Percentiles rank a stretch among this genome's conserved stretches.
Conservation (phyloP, 2,888 invertebrate genomes). For the Ophion slaviceki region DNA sequence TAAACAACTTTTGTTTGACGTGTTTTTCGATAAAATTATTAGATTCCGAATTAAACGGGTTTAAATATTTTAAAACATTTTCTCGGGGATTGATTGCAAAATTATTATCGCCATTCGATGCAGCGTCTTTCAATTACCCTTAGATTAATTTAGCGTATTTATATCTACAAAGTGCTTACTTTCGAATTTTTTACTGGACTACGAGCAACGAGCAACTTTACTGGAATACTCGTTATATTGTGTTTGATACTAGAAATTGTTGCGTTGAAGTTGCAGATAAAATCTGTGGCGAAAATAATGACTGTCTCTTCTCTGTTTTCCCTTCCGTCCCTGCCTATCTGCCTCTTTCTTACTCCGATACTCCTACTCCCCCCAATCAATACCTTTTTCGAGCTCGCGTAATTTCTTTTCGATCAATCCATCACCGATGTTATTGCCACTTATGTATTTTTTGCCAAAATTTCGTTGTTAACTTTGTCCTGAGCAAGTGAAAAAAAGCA, state of each 20-base stretch:
- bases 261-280: constrained; percentile 27
- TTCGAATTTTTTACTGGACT: too few species aligned
- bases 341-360: background rate
- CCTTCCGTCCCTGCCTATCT: constrained; percentile 1
- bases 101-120: too few species aligned
- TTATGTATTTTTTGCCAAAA: background rate
- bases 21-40: too few species aligned
- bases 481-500: too few species aligned
- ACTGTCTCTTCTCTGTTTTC: constrained; percentile 32
- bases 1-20: too few species aligned
- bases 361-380: constrained; percentile 22
- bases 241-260: constrained; percentile 54
- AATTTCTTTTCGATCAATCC: background rate
- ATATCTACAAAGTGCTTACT: too few species aligned
- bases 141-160: too few species aligned
- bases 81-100: too few species aligned
- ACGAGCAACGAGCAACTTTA: too few species aligned
- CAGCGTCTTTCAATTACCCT: too few species aligned
- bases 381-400: background rate
- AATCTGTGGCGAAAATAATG: constrained; percentile 30
- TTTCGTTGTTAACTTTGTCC: background rate
- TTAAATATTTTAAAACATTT: too few species aligned
- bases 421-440: background rate
- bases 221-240: constrained; percentile 47
- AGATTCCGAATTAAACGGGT: too few species aligned